Evolutionary conservation across 2,888 invertebrate genomes (phyloP).

Genomic region (Ametastegia equiseti): DNA sequence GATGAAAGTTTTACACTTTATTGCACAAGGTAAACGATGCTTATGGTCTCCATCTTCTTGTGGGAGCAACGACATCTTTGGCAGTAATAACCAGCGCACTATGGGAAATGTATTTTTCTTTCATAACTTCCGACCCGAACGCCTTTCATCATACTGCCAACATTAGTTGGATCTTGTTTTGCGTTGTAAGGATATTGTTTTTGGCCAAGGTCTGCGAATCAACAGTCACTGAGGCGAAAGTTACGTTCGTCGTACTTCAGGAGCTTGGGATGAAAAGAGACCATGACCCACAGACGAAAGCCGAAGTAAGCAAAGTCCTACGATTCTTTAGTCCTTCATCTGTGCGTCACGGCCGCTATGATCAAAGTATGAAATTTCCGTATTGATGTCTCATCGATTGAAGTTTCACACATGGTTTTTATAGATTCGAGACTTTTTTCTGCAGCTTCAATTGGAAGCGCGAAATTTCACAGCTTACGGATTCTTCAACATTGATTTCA

Average conservation of each 20-base stretch:
- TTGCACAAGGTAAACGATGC: too few relatives aligned
- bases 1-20: too few relatives aligned
- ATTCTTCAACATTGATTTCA: neutral
- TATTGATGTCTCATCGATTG: neutral
- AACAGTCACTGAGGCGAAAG: neutral
- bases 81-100: too few relatives aligned
- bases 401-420: neutral
- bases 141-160: too few relatives aligned
- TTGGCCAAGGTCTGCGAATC: neutral
- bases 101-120: too few relatives aligned
- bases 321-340: too few relatives aligned
- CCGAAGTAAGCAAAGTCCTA: neutral
- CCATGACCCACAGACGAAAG: neutral
- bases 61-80: too few relatives aligned
- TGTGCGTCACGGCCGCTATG: too few relatives aligned
- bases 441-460: neutral
- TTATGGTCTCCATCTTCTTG: too few relatives aligned
- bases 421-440: neutral
- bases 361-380: too few relatives aligned
- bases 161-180: neutral
- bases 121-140: too few relatives aligned
- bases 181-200: neutral
- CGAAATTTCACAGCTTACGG: neutral
- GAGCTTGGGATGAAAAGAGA: neutral
- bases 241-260: neutral